These are phyloP conservation scores for Apocrypta bakeri DNA, from an alignment of 1,140 invertebrate species.

Conservation along the genomic window DNA sequence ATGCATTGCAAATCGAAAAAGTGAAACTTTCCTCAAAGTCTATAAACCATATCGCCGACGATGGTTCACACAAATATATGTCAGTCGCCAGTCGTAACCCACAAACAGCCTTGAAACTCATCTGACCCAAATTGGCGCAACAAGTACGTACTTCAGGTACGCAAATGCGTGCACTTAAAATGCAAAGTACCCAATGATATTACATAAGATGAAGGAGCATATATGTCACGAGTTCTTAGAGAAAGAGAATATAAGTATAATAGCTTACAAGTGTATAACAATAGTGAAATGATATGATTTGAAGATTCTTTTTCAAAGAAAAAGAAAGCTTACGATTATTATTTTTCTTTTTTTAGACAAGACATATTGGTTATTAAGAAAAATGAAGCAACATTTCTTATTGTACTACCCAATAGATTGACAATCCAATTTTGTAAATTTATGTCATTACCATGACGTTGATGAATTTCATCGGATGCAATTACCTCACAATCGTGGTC, in stretches of 20 bases:
- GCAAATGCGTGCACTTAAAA: slow-evolving; percentile 28
- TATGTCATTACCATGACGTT: background rate
- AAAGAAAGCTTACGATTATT: too few species aligned
- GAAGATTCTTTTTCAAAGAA: too few species aligned
- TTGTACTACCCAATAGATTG: too few species aligned
- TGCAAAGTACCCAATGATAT: background rate
- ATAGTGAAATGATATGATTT: too few species aligned
- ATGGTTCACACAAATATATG: background rate
- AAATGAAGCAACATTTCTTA: too few species aligned
- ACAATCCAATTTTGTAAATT: too few species aligned
- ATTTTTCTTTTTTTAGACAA: too few species aligned
- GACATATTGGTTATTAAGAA: too few species aligned
- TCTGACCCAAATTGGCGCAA: slow-evolving; percentile 16
- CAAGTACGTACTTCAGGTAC: slow-evolving; percentile 24
- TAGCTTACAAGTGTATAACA: too few species aligned
- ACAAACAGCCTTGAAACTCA: slow-evolving; percentile 39
- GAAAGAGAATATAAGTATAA: background rate
- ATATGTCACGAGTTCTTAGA: background rate
- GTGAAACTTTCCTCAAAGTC: background rate
- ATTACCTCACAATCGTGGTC: background rate
- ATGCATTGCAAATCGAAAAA: background rate
- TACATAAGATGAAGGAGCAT: background rate
- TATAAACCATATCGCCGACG: background rate
- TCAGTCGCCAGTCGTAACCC: background rate
- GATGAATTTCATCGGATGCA: background rate